These are phyloP conservation scores for Leptinotarsa lineolata DNA, from an alignment of 1,140 invertebrate species.

Conservation along the genomic window DNA sequence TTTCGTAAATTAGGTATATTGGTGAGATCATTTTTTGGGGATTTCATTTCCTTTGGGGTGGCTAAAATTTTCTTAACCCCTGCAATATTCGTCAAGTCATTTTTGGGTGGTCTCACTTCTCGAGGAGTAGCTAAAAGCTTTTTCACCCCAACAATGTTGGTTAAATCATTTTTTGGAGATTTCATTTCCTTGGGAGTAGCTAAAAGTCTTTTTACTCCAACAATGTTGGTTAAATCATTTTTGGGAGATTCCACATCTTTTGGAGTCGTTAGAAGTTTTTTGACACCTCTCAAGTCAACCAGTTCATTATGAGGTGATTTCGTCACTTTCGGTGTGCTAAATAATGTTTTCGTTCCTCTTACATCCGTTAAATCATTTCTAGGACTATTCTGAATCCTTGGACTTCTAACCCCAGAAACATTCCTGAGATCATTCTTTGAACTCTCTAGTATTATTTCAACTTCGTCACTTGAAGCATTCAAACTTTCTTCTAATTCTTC, in stretches of 20 bases:
- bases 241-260: constrained; percentile 45
- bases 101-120: constrained; percentile 51
- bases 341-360: constrained; percentile 50
- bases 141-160: constrained; percentile 51
- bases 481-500: constrained; percentile 53
- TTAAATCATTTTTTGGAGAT: constrained; percentile 54
- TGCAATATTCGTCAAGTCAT: constrained; percentile 55
- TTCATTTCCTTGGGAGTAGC: constrained; percentile 35
- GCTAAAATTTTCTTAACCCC: constrained; percentile 53
- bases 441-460: constrained; percentile 51
- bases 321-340: constrained; percentile 41
- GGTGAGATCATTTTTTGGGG: constrained; percentile 49
- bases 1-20: constrained; percentile 53
- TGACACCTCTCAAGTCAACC: constrained; percentile 41
- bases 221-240: constrained; percentile 54
- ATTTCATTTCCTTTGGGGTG: constrained; percentile 49
- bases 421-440: constrained; percentile 52
- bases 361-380: constrained; percentile 57
- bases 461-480: constrained; percentile 57
- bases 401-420: constrained; percentile 47
- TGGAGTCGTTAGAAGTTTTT: constrained; percentile 26
- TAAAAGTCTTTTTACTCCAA: constrained; percentile 46
- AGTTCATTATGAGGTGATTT: constrained; percentile 56
- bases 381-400: constrained; percentile 48
- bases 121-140: constrained; percentile 45